Evolutionary conservation across 2,797 vertebrate genomes (phyloP), one percentile per base, ranked within the genome.

Genomic region (Ctenochaetus hawaiiensis): DNA sequence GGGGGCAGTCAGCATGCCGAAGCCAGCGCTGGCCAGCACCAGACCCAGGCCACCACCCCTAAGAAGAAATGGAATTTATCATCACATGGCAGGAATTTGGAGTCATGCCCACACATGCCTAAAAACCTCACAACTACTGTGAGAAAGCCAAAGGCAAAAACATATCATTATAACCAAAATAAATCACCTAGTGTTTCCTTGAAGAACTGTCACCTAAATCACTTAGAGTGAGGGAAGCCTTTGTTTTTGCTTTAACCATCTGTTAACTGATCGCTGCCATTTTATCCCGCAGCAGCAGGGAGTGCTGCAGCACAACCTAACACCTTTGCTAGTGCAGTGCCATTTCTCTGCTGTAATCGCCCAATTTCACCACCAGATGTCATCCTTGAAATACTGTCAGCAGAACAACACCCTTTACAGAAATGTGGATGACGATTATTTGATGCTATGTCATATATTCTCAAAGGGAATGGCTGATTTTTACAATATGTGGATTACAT

Each of bases 41-140:
- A 99, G 94, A 20, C 98, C 98, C 75, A 99, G 90, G 23, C 97
- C 97, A 0, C 98, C 97, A 0, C 97, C 96, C 95, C 98, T 99
- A 64, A 2, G 13, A 26, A 16, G 22, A 83, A 10, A 83, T 5
- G 67, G 34, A 64, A 63, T 49, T 48, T 26, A 20, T 37, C 53
- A 49, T 67, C 34, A 75, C 18, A 30, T 56, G 39, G 70, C 14
- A 72, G 23, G 8, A 59, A 65, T 57, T 30, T 76, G 8, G 17
- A 54, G 58, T 51, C 66, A 47, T n/a, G 11, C 39, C 14, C 34
- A 64, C 43, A 60, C 11, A 8, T 43, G 34, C 11, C 20, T 39
- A 17, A 61, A 70, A 49, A 17, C 8, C 12, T 44, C 57, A 30
- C 11, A 51, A 56, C 17, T 41, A 23, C 3, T 39, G 34, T 5